Evolutionary conservation across 2,797 vertebrate genomes (phyloP).

Genomic region (Leptodactylus fallax): DNA sequence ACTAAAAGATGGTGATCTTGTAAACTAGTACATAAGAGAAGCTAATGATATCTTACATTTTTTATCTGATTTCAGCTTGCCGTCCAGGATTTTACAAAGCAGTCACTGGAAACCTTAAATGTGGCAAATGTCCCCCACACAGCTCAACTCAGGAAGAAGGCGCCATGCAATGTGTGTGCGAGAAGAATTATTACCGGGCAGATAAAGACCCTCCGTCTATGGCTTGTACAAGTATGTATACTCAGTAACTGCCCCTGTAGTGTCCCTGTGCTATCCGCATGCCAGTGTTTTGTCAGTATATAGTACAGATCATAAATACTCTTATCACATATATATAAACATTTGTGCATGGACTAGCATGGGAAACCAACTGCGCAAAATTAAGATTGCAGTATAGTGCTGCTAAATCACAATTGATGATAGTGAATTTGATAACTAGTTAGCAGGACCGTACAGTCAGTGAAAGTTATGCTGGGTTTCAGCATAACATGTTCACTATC

Average conservation of each 20-base stretch:
- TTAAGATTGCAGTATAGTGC: too few relatives aligned
- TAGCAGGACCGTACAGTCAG: too few relatives aligned
- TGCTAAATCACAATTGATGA: too few relatives aligned
- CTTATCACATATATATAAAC: not conserved
- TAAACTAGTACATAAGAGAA: not conserved
- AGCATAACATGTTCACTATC: too few relatives aligned
- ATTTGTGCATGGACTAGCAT: not conserved
- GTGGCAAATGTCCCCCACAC: constrained; percentile 94
- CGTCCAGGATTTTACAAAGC: constrained; percentile 95
- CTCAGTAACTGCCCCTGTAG: constrained; percentile 36
- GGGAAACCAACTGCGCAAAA: too few relatives aligned
- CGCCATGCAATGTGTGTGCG: constrained; percentile 90
- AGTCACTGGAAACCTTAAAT: constrained; percentile 86
- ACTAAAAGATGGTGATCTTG: not conserved
- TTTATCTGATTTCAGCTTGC: constrained; percentile 81
- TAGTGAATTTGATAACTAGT: too few relatives aligned
- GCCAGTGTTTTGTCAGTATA: not conserved
- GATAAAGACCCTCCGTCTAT: constrained; percentile 94
- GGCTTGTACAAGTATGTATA: constrained; percentile 96
- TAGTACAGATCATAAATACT: not conserved
- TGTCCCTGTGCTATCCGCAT: too few relatives aligned
- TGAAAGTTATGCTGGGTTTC: too few relatives aligned
- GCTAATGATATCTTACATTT: not conserved
- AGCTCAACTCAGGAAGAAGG: constrained; percentile 91
- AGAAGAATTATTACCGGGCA: constrained; percentile 96